These are phyloP conservation scores for Sarcophilus harrisii DNA, from an alignment of 2,797 vertebrate genomes.

Conservation along the genomic window DNA sequence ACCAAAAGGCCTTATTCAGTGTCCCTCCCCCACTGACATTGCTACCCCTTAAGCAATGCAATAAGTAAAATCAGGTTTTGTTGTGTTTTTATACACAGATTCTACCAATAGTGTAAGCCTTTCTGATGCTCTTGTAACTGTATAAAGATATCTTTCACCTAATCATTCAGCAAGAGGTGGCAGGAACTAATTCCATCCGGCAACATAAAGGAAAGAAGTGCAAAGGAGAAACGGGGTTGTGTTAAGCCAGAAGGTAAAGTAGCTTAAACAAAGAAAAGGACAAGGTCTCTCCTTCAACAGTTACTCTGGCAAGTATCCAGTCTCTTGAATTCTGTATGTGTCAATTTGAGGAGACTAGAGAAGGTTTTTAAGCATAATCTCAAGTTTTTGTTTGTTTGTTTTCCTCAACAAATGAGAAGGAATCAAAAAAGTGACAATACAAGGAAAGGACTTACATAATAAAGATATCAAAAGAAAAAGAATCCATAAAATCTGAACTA, in stretches of 20 bases:
- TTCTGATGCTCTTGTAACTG: background rate
- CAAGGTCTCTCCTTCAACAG: background rate
- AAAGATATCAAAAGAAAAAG: background rate
- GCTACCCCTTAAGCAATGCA: background rate
- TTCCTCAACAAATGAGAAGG: background rate
- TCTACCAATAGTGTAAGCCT: background rate
- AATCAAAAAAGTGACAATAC: background rate
- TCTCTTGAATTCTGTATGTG: background rate
- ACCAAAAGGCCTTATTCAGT: background rate
- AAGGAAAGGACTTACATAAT: background rate
- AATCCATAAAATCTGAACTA: background rate
- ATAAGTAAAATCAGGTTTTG: background rate
- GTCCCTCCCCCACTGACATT: background rate
- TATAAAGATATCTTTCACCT: background rate
- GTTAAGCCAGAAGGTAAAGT: background rate
- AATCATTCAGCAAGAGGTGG: background rate
- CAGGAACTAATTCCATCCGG: background rate
- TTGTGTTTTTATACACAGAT: background rate
- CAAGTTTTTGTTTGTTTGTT: background rate
- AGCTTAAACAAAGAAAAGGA: background rate
- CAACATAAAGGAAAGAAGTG: background rate
- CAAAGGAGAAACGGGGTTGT: background rate
- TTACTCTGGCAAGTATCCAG: background rate
- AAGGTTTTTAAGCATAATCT: background rate
- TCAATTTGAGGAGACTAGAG: background rate